Evolutionary conservation across 2,888 invertebrate species (phyloP).

Genomic region (Lymantria dispar): DNA sequence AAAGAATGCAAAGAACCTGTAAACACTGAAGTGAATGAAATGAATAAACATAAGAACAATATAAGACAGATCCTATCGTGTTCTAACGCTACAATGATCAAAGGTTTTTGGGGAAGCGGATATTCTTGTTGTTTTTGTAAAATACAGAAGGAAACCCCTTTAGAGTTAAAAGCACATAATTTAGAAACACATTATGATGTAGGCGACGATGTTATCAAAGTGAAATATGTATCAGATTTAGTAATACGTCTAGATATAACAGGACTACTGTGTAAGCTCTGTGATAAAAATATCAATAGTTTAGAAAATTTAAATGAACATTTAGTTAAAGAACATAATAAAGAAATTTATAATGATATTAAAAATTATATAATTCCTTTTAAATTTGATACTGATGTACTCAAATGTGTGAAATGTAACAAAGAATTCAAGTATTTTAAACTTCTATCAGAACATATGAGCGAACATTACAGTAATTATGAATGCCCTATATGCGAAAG

Average conservation of each 20-base stretch:
- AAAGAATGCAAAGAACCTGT: constrained; percentile 12
- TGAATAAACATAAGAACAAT: constrained; percentile 37
- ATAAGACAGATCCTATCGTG: constrained; percentile 22
- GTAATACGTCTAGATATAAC: constrained; percentile 58
- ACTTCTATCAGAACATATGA: constrained; percentile 56
- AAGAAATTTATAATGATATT: constrained; percentile 42
- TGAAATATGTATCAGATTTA: constrained; percentile 33
- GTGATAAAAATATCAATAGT: constrained; percentile 30
- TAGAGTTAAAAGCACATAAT: constrained; percentile 38
- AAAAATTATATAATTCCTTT: constrained; percentile 61
- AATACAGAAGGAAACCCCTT: constrained; percentile 19
- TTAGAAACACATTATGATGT: constrained; percentile 22
- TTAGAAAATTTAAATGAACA: constrained; percentile 46
- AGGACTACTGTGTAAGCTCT: constrained; percentile 47
- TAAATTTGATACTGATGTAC: constrained; percentile 43
- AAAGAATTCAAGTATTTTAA: constrained; percentile 50
- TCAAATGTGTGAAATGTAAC: constrained; percentile 49
- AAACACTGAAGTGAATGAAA: constrained; percentile 15
- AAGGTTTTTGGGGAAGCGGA: constrained; percentile 27
- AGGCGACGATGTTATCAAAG: constrained; percentile 16
- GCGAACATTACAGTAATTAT: constrained; percentile 56
- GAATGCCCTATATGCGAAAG: constrained; percentile 50
- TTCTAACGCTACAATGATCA: constrained; percentile 43
- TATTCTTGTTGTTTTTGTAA: constrained; percentile 39
- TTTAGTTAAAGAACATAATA: constrained; percentile 39